phyloP scores from a whole-genome alignment of 2,888 invertebrate genomes.

The Mesoligia furuncula region DNA sequence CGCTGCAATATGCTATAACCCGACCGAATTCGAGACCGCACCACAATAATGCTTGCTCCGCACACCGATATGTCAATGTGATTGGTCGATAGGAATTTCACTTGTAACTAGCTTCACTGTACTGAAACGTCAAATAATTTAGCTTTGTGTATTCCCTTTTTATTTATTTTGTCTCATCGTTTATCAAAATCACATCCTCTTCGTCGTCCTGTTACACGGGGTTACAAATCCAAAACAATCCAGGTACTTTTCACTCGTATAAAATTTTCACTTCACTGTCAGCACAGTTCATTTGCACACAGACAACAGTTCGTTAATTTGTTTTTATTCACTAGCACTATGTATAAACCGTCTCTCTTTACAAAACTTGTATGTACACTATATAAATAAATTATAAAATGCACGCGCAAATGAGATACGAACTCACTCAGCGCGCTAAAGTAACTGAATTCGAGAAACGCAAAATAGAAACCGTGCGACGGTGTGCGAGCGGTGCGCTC shows the following conservation, averaged over 20 bases:
- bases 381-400: constrained; percentile 84
- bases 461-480: constrained; percentile 89
- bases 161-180: constrained; percentile 62
- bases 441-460: constrained; percentile 89
- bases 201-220: constrained; percentile 71
- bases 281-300: constrained; percentile 77
- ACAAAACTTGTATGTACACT: constrained; percentile 81
- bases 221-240: constrained; percentile 77
- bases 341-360: constrained; percentile 71
- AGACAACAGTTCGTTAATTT: constrained; percentile 74
- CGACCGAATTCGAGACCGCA: constrained; percentile 70
- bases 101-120: constrained; percentile 81
- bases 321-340: constrained; percentile 78
- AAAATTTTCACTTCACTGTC: constrained; percentile 81
- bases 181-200: constrained; percentile 79
- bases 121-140: constrained; percentile 82
- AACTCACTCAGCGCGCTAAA: constrained; percentile 83
- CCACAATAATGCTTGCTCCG: constrained; percentile 59
- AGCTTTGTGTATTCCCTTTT: constrained; percentile 74
- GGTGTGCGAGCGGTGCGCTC: constrained; percentile 82
- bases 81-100: constrained; percentile 73
- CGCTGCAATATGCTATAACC: constrained; percentile 74
- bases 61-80: constrained; percentile 68
- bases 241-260: constrained; percentile 73
- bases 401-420: constrained; percentile 80